A percentile compares a stretch with the other conserved stretches of the same genome.
Conservation (phyloP, 2,113 vertebrate species). For the Atrichornis clamosus region DNA sequence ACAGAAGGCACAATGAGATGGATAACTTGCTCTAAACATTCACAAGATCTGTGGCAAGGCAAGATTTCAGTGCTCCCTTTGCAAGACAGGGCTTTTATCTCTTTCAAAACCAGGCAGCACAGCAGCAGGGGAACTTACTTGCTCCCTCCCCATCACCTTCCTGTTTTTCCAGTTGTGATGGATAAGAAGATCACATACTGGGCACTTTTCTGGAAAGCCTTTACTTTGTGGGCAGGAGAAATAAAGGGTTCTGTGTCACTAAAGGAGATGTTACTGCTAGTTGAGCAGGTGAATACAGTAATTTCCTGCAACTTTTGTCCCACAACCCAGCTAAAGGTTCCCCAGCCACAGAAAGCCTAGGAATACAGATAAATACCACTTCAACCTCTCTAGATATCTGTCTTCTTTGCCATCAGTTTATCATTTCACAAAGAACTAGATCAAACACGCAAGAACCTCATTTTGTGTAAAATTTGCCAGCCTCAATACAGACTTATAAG, state of each 20-base stretch:
- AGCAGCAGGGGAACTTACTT: neutral
- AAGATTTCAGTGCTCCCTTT: neutral
- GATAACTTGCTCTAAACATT: neutral
- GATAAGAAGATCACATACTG: neutral
- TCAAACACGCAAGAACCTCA: neutral
- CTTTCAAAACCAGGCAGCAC: neutral
- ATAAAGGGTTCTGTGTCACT: neutral
- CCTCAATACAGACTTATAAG: neutral
- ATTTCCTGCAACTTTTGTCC: neutral
- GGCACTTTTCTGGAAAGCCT: neutral
- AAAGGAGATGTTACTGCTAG: neutral
- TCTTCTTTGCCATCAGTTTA: neutral
- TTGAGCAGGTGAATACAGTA: neutral
- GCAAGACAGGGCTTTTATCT: neutral
- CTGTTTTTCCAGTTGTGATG: neutral
- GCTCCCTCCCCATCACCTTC: neutral
- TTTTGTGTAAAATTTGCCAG: neutral
- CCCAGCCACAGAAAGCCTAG: neutral
- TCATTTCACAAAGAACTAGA: neutral
- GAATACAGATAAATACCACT: neutral
- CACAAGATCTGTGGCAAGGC: neutral
- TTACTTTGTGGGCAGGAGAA: neutral
- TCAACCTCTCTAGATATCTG: neutral
- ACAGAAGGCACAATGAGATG: neutral
- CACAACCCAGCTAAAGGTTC: neutral